Evolutionary conservation across 2,797 vertebrate species (phyloP), one percentile per base, ranked within the genome.

Genomic region (Adelosebastes latens): DNA sequence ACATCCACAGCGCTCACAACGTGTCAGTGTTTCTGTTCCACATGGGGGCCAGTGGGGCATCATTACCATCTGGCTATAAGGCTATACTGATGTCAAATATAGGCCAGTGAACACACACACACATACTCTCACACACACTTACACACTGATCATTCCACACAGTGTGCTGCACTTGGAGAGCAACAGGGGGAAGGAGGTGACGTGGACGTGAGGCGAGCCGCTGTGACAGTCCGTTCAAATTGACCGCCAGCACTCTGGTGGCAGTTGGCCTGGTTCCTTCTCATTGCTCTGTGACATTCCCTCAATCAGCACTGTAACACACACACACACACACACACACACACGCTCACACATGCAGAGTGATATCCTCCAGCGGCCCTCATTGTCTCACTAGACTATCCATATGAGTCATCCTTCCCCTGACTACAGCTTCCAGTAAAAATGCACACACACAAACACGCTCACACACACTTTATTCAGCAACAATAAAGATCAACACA

Each of bases 241-340:
- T 92, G 92, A 91, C 93, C 90, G 89, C 92, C 91, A 91, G 92
- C 93, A 62, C 86, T 93, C 91, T 90, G 89, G 82, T 94, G 93
- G 92, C 94, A 94, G 92, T 92, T 94, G 93, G 93, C 94, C 94
- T 92, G 94, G 92, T 94, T 94, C 91, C 92, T 80, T 78, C 91
- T 89, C 88, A 79, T 84, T 87, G 86, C 89, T 84, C 86, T 84
- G 82, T 90, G 89, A 90, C 90, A 92, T 92, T 92, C 88, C 88
- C 89, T 93, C 93, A 93, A 88, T 89, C 90, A 91, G 84, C 75
- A 80, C 80, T 81, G 69, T 64, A 69, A 75, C 71, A 77, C 20
- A 64, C 73, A 81, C 36, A 56, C 27, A 72, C 31, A 63, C 63
- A 31, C 60, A 58, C 61, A 61, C 42, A 49, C 72, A 67, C 63